phyloP scores from a whole-genome alignment of 2,888 invertebrate species.

The Phortica okadai region DNA sequence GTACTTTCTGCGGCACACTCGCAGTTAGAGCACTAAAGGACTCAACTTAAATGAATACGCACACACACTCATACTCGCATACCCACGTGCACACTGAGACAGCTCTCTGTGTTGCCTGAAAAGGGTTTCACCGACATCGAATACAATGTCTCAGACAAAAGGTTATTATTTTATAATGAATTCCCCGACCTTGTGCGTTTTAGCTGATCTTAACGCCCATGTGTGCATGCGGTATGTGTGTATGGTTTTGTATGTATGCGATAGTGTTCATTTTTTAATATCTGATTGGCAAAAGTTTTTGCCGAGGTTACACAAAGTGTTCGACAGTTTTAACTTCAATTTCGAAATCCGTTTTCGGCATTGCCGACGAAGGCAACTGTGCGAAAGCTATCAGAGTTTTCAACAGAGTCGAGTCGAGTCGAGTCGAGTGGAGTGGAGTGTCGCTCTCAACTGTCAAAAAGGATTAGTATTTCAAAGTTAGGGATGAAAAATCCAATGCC shows the following conservation, averaged over 20 bases:
- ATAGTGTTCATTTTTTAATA: background rate
- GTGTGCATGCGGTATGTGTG: background rate
- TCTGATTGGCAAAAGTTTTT: constrained; percentile 40
- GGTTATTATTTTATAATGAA: constrained; percentile 72
- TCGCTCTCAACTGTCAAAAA: no score
- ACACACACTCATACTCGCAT: background rate
- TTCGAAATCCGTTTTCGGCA: constrained; percentile 13
- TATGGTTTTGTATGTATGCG: background rate
- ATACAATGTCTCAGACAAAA: constrained; percentile 59
- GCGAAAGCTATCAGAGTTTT: background rate
- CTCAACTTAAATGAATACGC: background rate
- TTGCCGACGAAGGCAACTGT: background rate
- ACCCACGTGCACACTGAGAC: background rate
- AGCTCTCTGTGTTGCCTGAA: background rate
- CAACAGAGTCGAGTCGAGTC: background rate
- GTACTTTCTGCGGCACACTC: constrained; percentile 45
- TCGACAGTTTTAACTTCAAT: constrained; percentile 40
- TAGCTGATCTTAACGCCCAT: constrained; percentile 12
- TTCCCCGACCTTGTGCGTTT: background rate
- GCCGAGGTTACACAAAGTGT: constrained; percentile 41
- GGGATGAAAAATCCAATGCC: no score
- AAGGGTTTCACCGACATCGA: background rate
- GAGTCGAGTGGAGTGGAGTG: no score
- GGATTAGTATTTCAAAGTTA: no score
- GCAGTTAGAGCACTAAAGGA: constrained; percentile 14